Percentiles rank a stretch among this genome's conserved stretches.
These are phyloP conservation scores for Stegostoma tigrinum DNA, from an alignment of 2,113 vertebrate species.

Conservation along the genomic window DNA sequence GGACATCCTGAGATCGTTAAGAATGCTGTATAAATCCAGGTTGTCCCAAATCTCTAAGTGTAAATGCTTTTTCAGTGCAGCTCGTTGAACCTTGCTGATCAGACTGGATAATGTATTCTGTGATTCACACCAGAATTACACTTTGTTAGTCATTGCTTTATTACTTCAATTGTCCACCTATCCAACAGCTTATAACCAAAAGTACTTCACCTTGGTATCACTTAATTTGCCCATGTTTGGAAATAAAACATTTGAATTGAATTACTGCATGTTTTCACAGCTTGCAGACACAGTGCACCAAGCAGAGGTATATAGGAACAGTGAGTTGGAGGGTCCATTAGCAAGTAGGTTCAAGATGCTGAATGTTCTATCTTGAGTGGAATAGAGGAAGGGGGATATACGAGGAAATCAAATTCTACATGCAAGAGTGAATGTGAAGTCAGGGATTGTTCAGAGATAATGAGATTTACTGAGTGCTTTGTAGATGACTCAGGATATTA, in stretches of 20 bases:
- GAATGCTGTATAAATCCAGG: not conserved
- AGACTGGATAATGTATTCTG: not conserved
- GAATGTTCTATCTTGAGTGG: not conserved
- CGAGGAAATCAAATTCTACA: not conserved
- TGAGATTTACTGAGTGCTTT: not conserved
- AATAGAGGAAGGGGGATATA: not conserved
- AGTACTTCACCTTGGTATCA: not conserved
- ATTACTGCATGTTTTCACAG: not conserved
- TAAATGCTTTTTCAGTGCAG: not conserved
- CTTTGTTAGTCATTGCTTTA: not conserved
- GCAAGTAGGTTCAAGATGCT: not conserved
- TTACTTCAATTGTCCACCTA: not conserved
- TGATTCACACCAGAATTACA: not conserved
- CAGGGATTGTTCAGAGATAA: not conserved
- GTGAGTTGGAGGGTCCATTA: not conserved
- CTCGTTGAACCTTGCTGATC: not conserved
- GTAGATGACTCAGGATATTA: not conserved
- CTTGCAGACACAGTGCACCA: not conserved
- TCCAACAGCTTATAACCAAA: not conserved
- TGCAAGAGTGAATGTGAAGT: not conserved
- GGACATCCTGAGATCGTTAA: not conserved
- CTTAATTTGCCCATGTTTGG: not conserved
- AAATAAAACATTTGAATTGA: not conserved
- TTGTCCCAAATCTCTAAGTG: not conserved
- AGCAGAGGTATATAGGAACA: not conserved